Base-by-base conservation (phyloP, 2,797 vertebrate genomes). In the Microhierax caerulescens region DNA sequence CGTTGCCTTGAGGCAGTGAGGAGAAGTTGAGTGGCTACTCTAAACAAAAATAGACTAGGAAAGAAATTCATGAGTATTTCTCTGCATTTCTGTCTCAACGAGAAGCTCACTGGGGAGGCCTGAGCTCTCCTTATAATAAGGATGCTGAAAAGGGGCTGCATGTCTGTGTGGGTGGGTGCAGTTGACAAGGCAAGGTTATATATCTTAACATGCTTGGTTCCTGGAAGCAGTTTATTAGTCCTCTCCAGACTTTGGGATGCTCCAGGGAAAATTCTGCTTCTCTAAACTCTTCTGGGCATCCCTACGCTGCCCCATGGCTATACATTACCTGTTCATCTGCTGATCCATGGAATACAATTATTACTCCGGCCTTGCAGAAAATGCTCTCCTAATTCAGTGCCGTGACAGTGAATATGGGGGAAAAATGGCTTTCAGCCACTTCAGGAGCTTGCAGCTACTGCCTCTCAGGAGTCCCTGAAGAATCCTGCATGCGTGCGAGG, bases 371-470 rank as follows among this genome's bases (percentile, higher is more conserved):
- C 64, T 83, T 13, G 4, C 16, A 45, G 81, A 80, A 95, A 65
- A 85, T 11, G 34, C 48, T 88, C 25, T 76, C 63, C 23, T 90
- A 70, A 88, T 83, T 89, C 61, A 85, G 64, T 57, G 56, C 50
- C 0, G 0, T 89, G 65, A 36, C 37, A 43, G 43, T 17, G 37
- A 70, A 41, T 14, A 41, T 14, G 43, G 54, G 54, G 56, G 60
- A 80, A 77, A 92, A 84, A 83, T 23, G 36, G 45, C 39, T 95
- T 93, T 93, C 82, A 95, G 50, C 88, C 45, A 27, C 68, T 94
- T 67, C 30, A 51, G 65, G 88, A 85, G 83, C 85, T 83, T 54
- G 36, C 73, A 93, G 92, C 74, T 89, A 63, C 47, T 2, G 11
- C 54, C 60, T 91, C 78, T 53, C 41, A 85, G 43, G 73, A 80